Evolutionary conservation across 2,113 vertebrate species (phyloP).

Genomic region (Bungarus multicinctus): DNA sequence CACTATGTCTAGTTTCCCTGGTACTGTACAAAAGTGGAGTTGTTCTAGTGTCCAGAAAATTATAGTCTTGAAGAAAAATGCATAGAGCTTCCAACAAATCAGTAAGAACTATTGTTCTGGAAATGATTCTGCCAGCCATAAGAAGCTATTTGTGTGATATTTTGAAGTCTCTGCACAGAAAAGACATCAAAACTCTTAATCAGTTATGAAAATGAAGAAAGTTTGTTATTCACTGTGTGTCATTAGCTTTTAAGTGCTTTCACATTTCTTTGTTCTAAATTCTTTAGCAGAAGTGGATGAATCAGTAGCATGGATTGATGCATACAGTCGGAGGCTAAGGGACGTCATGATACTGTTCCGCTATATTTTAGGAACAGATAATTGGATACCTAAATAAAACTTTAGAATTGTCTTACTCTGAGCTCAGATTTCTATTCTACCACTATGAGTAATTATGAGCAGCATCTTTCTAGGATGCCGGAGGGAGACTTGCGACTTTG

Average conservation of each 20-base stretch:
- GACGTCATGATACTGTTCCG: background rate
- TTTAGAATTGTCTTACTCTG: background rate
- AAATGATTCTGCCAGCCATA: background rate
- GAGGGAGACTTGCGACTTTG: background rate
- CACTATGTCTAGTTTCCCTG: background rate
- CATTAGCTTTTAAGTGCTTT: background rate
- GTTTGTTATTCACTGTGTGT: background rate
- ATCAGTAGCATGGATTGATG: background rate
- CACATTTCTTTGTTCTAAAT: background rate
- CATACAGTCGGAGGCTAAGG: background rate
- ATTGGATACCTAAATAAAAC: background rate
- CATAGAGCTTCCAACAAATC: background rate
- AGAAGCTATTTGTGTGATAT: background rate
- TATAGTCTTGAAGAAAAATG: background rate
- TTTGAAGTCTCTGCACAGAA: background rate
- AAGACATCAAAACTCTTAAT: background rate
- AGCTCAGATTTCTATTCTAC: background rate
- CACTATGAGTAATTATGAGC: background rate
- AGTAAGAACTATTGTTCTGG: background rate
- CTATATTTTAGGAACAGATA: background rate
- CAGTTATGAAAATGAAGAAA: background rate
- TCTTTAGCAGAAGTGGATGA: background rate
- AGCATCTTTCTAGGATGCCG: background rate
- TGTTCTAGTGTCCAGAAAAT: background rate
- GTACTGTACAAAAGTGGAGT: background rate